These are phyloP conservation scores for Peromyscus nudipes DNA, from an alignment of 2,797 vertebrate species.

Conservation along the genomic window DNA sequence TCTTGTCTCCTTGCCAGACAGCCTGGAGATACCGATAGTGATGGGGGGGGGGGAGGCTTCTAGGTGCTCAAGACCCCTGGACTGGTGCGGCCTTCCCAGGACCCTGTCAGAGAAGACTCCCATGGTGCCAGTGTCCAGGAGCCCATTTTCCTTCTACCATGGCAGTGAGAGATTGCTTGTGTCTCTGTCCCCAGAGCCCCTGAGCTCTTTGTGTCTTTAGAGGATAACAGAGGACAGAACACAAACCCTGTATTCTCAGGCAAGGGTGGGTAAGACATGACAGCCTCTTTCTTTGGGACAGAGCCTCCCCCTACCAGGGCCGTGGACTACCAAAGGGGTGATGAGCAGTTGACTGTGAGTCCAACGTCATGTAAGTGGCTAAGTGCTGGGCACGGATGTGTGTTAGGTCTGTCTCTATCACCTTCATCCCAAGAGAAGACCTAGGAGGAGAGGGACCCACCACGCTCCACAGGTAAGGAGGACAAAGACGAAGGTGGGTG, in stretches of 20 bases:
- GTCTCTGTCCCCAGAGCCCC: neutral
- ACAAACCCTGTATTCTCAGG: neutral
- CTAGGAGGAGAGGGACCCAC: neutral
- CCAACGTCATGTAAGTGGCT: neutral
- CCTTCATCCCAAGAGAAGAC: neutral
- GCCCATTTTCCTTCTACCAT: neutral
- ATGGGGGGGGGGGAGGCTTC: neutral
- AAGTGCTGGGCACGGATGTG: neutral
- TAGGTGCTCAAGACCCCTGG: neutral
- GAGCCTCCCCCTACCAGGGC: neutral
- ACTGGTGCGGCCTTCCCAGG: neutral
- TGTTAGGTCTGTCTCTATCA: neutral
- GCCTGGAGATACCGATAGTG: neutral
- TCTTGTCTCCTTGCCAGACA: neutral
- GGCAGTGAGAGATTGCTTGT: accelerated
- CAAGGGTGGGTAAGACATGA: too few species aligned
- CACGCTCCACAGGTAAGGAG: neutral
- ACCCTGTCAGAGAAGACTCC: neutral
- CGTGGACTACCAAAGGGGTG: neutral
- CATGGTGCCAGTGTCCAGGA: neutral
- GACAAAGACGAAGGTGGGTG: neutral
- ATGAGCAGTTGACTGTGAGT: neutral
- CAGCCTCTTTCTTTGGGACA: neutral
- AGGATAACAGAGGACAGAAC: neutral
- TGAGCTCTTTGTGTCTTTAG: neutral